phyloP scores from a whole-genome alignment of 2,888 invertebrate genomes.

The Nipponacmea schrenckii region DNA sequence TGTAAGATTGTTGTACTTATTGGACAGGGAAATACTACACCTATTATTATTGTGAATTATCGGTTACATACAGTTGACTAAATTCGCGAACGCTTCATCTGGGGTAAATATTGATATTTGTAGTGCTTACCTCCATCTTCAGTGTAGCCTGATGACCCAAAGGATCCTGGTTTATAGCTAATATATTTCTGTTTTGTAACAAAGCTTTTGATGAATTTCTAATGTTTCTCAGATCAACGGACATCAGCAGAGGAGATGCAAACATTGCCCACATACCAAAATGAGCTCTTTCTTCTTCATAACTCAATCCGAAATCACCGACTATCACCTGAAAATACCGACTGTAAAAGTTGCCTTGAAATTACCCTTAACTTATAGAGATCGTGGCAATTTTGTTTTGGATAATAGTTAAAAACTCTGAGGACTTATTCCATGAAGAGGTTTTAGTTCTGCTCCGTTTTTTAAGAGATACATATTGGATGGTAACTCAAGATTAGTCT shows the following conservation, averaged over 20 bases:
- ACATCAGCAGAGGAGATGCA: constrained; percentile 94
- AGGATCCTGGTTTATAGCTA: constrained; percentile 91
- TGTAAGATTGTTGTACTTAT: no score
- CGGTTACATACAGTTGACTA: no score
- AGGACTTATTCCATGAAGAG: no score
- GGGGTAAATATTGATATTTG: background rate
- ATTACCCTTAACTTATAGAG: no score
- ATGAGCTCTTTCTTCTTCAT: constrained; percentile 93
- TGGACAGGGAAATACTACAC: no score
- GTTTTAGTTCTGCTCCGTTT: no score
- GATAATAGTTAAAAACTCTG: no score
- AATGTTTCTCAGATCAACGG: constrained; percentile 88
- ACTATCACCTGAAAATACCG: constrained; percentile 79
- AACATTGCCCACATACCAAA: constrained; percentile 95
- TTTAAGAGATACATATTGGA: no score
- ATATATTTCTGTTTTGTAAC: constrained; percentile 88
- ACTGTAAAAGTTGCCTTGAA: background rate
- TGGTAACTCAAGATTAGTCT: no score
- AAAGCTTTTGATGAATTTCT: constrained; percentile 90
- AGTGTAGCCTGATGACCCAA: constrained; percentile 90
- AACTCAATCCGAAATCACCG: constrained; percentile 92
- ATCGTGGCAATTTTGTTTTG: no score
- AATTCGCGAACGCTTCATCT: no score
- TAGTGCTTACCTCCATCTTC: constrained; percentile 63
- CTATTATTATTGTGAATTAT: no score